Percentiles rank a stretch among this genome's conserved stretches.
phyloP scores from a whole-genome alignment of 2,888 invertebrate species.

The Plutella xylostella region DNA sequence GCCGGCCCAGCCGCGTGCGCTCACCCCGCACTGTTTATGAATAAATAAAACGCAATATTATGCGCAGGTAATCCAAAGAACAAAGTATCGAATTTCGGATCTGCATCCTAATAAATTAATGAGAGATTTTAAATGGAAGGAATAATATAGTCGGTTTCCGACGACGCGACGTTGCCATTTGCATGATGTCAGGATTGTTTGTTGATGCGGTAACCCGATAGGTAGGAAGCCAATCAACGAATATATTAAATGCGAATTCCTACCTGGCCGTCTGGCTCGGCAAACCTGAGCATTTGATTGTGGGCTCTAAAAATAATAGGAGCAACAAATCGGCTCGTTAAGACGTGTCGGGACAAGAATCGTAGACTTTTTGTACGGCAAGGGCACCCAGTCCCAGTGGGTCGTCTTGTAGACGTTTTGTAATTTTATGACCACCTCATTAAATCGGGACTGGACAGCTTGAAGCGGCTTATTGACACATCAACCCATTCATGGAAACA shows the following conservation, averaged over 20 bases:
- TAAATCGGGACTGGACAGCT: slow-evolving; percentile 42
- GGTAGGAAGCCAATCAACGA: slow-evolving; percentile 38
- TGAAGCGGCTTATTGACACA: slow-evolving; percentile 43
- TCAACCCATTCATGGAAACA: slow-evolving; percentile 24
- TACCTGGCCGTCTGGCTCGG: slow-evolving; percentile 30
- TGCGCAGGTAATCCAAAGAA: no score
- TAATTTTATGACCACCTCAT: slow-evolving; percentile 59
- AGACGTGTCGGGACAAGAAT: slow-evolving; percentile 62
- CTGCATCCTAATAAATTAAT: no score
- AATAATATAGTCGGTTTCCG: no score
- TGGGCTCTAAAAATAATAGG: slow-evolving; percentile 45
- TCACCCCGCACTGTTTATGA: no score
- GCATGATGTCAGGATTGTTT: no score
- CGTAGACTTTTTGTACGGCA: slow-evolving; percentile 37
- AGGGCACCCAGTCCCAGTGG: slow-evolving; percentile 46
- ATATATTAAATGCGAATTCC: slow-evolving; percentile 42
- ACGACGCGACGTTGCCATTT: no score
- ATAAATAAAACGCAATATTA: no score
- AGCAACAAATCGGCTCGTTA: slow-evolving; percentile 54
- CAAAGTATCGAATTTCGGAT: no score
- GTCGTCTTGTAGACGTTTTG: slow-evolving; percentile 52
- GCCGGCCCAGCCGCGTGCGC: slow-evolving; percentile 13
- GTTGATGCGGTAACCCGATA: slow-evolving; percentile 31
- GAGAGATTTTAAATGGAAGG: no score
- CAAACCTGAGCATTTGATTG: neutral